A percentile compares a stretch with the other conserved stretches of the same genome.
Conservation (phyloP, 2,888 invertebrate species). For the Carabus problematicus region DNA sequence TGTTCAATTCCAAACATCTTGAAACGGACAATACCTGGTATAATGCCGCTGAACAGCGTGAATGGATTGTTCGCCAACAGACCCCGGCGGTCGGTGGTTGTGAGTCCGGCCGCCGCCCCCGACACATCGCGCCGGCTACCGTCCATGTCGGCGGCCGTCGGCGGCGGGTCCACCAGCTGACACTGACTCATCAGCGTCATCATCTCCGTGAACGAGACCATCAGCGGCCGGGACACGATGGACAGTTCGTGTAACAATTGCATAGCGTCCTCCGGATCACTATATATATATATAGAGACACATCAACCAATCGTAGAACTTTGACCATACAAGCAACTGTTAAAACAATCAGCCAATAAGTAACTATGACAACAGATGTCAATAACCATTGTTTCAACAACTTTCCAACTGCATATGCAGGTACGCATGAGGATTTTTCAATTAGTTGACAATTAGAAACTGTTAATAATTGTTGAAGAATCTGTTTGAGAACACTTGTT, state of each 20-base stretch:
- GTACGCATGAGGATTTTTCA: too few species aligned
- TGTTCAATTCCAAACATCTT: too few species aligned
- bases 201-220: conserved; percentile 77
- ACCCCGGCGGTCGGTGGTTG: conserved; percentile 47
- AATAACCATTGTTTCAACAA: too few species aligned
- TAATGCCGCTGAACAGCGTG: conserved; percentile 77
- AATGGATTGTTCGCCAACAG: conserved; percentile 71
- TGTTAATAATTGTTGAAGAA: too few species aligned
- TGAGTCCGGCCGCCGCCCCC: conserved; percentile 1
- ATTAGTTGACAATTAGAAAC: too few species aligned
- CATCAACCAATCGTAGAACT: background rate
- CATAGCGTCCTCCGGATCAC: conserved; percentile 74
- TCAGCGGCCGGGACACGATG: conserved; percentile 66
- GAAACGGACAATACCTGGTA: conserved; percentile 86
- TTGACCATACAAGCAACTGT: too few species aligned
- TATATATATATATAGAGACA: too few species aligned
- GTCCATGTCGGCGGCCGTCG: conserved; percentile 52
- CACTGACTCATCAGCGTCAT: conserved; percentile 81
- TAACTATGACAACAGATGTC: too few species aligned
- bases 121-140: conserved; percentile 45
- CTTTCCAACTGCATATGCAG: too few species aligned
- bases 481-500: too few species aligned
- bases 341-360: too few species aligned
- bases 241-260: conserved; percentile 70
- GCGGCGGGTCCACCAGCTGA: conserved; percentile 67